Evolutionary conservation across 2,797 vertebrate genomes (phyloP), one percentile per base, ranked within the genome.

Genomic region (Lepus townsendii): DNA sequence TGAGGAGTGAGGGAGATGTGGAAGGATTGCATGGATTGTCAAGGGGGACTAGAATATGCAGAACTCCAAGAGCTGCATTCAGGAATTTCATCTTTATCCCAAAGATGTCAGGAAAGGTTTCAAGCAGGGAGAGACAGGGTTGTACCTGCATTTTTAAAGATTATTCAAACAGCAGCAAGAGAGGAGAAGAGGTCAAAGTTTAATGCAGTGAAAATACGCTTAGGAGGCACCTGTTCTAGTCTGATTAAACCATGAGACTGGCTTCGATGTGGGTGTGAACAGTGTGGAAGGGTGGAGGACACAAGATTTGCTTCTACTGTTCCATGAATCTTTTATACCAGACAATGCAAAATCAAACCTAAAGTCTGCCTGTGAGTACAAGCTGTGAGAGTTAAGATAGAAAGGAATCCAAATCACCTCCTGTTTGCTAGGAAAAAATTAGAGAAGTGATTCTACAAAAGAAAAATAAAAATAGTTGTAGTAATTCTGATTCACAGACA

Each of bases 401-500:
- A 89, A 92, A 90, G 60, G 19, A 91, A 87, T 62, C 73, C 75
- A 94, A 95, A 95, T 50, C 65, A 32, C 50, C 63, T 91, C 75
- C 93, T 71, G 54, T 96, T 91, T 92, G n/a, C 72, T 78, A 38
- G 69, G 52, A 93, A 92, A 93, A 52, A 73, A 93, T 95, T 80
- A 83, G 54, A 91, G 50, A 95, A 96, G 78, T 27, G 50, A 94
- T 62, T 85, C 77, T 72, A 91, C 52, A 80, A 79, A 96, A 97
- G 88, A 94, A 96, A 95, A 97, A 97, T 83, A 96, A 98, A 91
- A 91, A 65, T 97, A 97, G 93, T 87, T 77, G 86, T 88, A 96
- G 92, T 95, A 75, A 91, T 95, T 97, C 93, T 97, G 93, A 97
- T 97, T 96, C 94, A 95, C 90, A 98, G 97, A 96, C 90, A 97